These are phyloP conservation scores for Argyresthia goedartella DNA, from an alignment of 2,888 invertebrate species.

Conservation along the genomic window DNA sequence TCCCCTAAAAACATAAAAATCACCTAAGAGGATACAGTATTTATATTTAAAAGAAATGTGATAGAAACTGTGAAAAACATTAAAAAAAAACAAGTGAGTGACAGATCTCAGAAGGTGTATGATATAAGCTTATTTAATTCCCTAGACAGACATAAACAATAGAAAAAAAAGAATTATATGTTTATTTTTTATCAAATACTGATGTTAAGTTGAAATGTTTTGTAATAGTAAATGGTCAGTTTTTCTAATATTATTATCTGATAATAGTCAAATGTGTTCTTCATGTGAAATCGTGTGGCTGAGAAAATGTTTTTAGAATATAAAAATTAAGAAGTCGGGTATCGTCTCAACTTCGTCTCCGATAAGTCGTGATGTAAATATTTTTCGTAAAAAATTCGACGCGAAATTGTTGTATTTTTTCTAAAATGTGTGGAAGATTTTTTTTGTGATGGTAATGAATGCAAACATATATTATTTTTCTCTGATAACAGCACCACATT, in stretches of 20 bases:
- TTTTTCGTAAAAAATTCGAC: constrained; percentile 18
- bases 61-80: constrained; percentile 58
- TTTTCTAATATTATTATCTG: constrained; percentile 13
- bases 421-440: constrained; percentile 16
- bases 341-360: too few relatives aligned
- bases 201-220: constrained; percentile 13
- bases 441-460: background rate
- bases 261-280: constrained; percentile 41
- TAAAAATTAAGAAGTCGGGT: too few relatives aligned
- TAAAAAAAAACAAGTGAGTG: constrained; percentile 58
- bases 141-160: constrained; percentile 36
- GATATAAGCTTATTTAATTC: constrained; percentile 44
- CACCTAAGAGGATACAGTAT: constrained; percentile 51
- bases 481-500: background rate
- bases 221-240: constrained; percentile 10
- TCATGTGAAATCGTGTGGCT: constrained; percentile 5
- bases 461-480: background rate
- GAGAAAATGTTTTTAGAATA: too few relatives aligned
- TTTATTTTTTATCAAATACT: constrained; percentile 24
- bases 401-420: constrained; percentile 30
- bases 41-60: constrained; percentile 45
- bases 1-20: constrained; percentile 25
- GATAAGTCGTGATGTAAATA: constrained; percentile 28
- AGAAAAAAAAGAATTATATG: constrained; percentile 23
- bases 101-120: constrained; percentile 63